These are phyloP conservation scores for Bradynema listronoti DNA, from an alignment of 1,140 invertebrate genomes.

Conservation along the genomic window DNA sequence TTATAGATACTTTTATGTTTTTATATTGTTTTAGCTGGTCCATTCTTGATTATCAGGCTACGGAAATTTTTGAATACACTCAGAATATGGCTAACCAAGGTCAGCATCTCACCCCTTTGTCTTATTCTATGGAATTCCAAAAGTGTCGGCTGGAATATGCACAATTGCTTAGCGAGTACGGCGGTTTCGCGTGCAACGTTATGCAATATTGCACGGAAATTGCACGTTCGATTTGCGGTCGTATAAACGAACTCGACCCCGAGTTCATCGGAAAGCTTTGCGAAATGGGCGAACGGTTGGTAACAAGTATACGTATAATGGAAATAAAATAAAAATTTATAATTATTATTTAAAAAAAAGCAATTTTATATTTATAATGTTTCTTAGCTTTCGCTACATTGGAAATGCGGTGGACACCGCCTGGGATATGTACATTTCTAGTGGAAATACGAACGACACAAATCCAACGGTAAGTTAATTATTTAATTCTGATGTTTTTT, in stretches of 20 bases:
- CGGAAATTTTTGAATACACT: slow-evolving; percentile 39
- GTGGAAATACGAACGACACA: too few species aligned
- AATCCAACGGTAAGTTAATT: too few species aligned
- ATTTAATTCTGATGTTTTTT: too few species aligned
- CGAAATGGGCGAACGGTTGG: slow-evolving; percentile 9
- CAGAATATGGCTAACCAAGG: slow-evolving; percentile 14
- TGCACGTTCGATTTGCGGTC: slow-evolving; percentile 5
- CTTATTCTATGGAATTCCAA: slow-evolving; percentile 13
- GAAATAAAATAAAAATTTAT: too few species aligned
- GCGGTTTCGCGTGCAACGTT: slow-evolving; percentile 16
- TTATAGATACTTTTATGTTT: slow-evolving; percentile 1
- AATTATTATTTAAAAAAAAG: too few species aligned
- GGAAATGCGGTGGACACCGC: too few species aligned
- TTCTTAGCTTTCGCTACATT: too few species aligned
- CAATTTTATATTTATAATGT: too few species aligned
- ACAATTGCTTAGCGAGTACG: slow-evolving; percentile 30
- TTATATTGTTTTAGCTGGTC: slow-evolving; percentile 33
- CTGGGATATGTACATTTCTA: too few species aligned
- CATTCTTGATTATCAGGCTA: slow-evolving; percentile 38
- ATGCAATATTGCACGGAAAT: slow-evolving; percentile 22
- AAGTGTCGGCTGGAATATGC: slow-evolving; percentile 23
- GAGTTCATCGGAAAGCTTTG: slow-evolving; percentile 9
- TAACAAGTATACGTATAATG: too few species aligned
- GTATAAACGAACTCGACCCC: slow-evolving; percentile 5
- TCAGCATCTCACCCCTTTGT: not conserved